phyloP scores from a whole-genome alignment of 2,797 vertebrate genomes.

The Xenopus petersii region DNA sequence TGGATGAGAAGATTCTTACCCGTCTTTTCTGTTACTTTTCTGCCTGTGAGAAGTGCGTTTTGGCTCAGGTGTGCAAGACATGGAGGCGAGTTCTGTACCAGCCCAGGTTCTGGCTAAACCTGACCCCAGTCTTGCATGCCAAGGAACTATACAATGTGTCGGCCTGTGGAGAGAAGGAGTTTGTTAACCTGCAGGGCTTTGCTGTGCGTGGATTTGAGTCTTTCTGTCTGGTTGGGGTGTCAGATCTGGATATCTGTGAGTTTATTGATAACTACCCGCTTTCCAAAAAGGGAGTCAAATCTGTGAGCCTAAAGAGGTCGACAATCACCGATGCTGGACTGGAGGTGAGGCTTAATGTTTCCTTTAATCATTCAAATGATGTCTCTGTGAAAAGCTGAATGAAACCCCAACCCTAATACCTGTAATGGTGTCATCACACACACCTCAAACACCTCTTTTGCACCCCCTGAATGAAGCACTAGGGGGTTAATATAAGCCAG shows the following conservation, averaged over 20 bases:
- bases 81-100: conserved; percentile 96
- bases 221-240: conserved; percentile 95
- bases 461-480: too few relatives aligned
- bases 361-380: background rate
- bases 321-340: conserved; percentile 96
- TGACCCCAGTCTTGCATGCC: conserved; percentile 91
- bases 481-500: too few relatives aligned
- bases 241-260: conserved; percentile 98
- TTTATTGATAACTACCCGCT: conserved; percentile 98
- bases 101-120: conserved; percentile 94
- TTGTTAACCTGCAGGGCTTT: conserved; percentile 94
- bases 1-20: conserved; percentile 95
- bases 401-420: too few relatives aligned
- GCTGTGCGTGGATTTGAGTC: conserved; percentile 91
- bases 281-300: conserved; percentile 96
- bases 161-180: conserved; percentile 91
- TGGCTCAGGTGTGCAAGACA: conserved; percentile 95
- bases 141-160: conserved; percentile 93
- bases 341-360: conserved; percentile 75
- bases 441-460: too few relatives aligned
- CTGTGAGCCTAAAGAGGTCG: conserved; percentile 95
- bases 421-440: too few relatives aligned
- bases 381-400: background rate
- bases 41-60: conserved; percentile 87
- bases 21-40: conserved; percentile 97